Evolutionary conservation across 37 sponge, comb jelly and placozoan species (phyloP).

Genomic region (Bolinopsis microptera): DNA sequence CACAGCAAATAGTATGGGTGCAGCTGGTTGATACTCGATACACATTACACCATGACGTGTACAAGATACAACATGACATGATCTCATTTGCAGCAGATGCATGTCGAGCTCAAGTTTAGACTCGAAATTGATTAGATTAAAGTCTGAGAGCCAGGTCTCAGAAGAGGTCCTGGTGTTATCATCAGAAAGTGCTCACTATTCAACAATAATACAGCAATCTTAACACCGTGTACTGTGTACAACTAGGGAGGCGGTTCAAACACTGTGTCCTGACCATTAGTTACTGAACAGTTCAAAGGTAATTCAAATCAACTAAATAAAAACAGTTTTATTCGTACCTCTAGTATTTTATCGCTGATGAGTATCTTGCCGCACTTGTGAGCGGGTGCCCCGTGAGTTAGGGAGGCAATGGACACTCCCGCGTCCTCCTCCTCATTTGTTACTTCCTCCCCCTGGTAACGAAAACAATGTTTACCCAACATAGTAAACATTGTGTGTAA

Average conservation of each 20-base stretch:
- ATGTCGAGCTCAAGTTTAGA: not conserved
- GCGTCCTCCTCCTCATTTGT: not conserved
- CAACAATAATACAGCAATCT: too few relatives aligned
- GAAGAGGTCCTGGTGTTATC: too few relatives aligned
- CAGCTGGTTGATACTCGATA: not conserved
- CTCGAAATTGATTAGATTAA: not conserved
- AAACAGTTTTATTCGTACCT: too few relatives aligned
- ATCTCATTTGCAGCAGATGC: not conserved
- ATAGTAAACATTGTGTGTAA: not conserved
- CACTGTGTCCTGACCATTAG: too few relatives aligned
- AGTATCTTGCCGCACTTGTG: not conserved
- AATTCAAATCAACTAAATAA: too few relatives aligned
- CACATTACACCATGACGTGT: not conserved
- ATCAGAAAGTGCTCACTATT: too few relatives aligned
- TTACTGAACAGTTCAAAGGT: too few relatives aligned
- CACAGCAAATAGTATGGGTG: too few relatives aligned
- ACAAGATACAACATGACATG: not conserved
- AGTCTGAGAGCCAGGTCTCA: not conserved
- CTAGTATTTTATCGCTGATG: conserved; percentile 11
- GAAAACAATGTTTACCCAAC: not conserved
- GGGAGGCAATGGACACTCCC: conserved; percentile 23
- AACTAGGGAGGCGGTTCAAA: too few relatives aligned
- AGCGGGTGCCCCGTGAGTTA: conserved; percentile 33
- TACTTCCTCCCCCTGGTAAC: not conserved
- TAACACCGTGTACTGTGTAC: too few relatives aligned